Conservation (phyloP, 1,140 invertebrate species). For the Listronotus bonariensis region DNA sequence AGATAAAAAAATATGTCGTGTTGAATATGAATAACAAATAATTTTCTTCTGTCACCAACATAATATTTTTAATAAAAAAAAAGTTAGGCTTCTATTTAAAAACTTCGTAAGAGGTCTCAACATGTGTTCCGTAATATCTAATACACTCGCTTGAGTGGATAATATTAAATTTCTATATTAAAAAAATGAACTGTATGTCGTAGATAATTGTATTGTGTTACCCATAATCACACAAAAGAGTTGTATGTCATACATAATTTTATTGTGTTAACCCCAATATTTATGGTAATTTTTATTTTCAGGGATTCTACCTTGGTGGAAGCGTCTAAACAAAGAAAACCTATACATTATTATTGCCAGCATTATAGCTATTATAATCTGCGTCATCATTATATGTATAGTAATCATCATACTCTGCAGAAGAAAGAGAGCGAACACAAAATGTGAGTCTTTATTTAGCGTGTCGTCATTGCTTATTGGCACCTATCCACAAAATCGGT, state of each 20-base stretch:
- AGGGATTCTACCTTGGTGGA: constrained; percentile 69
- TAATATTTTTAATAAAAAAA: no score
- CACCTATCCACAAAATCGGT: constrained; percentile 15
- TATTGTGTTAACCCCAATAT: not conserved
- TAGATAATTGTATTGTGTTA: no score
- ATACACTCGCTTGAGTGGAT: no score
- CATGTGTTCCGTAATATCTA: no score
- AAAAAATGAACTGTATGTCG: no score
- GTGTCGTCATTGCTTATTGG: not conserved
- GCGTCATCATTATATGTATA: constrained; percentile 80
- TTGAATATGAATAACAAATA: no score
- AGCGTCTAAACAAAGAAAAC: constrained; percentile 73
- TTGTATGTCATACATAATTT: not conserved
- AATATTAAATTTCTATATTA: no score
- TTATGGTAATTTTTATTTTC: constrained; percentile 17
- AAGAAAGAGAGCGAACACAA: constrained; percentile 76
- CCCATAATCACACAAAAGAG: no score
- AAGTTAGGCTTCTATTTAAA: no score
- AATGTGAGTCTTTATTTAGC: constrained; percentile 73
- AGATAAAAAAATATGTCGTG: no score
- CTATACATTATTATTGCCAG: constrained; percentile 76
- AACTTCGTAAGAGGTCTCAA: no score
- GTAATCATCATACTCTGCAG: constrained; percentile 82
- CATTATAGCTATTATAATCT: constrained; percentile 73
- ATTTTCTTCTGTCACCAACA: no score